Conservation (phyloP, 2,797 vertebrate genomes). For the Gymnodraco acuticeps region DNA sequence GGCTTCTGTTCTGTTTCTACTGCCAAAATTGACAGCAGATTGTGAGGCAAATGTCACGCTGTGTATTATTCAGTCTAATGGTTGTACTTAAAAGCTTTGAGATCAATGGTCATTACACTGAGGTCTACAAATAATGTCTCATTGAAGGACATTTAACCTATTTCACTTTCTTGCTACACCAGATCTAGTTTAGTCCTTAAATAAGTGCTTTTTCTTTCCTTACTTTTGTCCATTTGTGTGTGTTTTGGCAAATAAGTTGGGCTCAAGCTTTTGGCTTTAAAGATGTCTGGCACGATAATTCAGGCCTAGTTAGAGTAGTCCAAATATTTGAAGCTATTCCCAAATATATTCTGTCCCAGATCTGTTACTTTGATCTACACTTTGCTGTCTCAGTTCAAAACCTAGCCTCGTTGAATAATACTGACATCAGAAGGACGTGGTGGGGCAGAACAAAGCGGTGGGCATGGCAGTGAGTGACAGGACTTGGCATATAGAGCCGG, state of each 20-base stretch:
- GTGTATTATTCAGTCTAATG: slow-evolving; percentile 47
- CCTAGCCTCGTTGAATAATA: slow-evolving; percentile 50
- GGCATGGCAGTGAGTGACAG: slow-evolving; percentile 71
- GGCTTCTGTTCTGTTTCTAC: slow-evolving; percentile 55
- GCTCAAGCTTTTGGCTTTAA: slow-evolving; percentile 29
- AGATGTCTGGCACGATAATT: slow-evolving; percentile 12
- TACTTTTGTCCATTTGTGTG: neutral
- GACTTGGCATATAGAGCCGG: slow-evolving; percentile 67
- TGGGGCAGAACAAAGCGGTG: slow-evolving; percentile 69
- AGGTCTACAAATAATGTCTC: slow-evolving; percentile 11
- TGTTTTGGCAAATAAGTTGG: slow-evolving; percentile 8
- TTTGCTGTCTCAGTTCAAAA: slow-evolving; percentile 49
- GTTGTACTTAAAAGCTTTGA: slow-evolving; percentile 35
- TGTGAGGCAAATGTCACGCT: slow-evolving; percentile 60
- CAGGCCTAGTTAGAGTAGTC: slow-evolving; percentile 34
- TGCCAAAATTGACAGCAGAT: slow-evolving; percentile 64
- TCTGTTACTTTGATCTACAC: slow-evolving; percentile 52
- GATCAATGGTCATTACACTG: slow-evolving; percentile 15
- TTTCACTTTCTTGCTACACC: slow-evolving; percentile 4
- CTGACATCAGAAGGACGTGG: slow-evolving; percentile 61
- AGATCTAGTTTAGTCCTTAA: slow-evolving; percentile 9
- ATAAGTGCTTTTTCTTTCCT: neutral
- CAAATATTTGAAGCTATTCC: slow-evolving; percentile 44
- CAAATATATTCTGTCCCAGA: slow-evolving; percentile 53
- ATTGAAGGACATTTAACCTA: neutral